phyloP scores from a whole-genome alignment of 2,888 invertebrate genomes.

The Perdita meconis region DNA sequence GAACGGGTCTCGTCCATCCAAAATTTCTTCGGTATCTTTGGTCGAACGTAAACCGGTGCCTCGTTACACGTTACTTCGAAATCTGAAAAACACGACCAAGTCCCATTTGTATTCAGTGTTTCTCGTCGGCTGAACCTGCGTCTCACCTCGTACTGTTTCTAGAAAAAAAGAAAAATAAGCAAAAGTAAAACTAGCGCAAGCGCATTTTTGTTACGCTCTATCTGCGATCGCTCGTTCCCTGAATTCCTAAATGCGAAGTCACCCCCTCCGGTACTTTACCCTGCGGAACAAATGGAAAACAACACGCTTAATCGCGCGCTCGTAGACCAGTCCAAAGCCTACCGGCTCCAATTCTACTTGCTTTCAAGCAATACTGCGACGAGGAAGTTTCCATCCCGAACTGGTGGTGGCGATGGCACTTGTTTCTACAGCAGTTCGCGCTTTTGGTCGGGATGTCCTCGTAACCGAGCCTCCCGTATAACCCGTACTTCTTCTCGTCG shows the following conservation, averaged over 20 bases:
- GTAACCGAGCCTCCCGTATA: slow-evolving; percentile 54
- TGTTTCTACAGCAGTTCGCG: slow-evolving; percentile 27
- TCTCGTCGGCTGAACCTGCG: not conserved
- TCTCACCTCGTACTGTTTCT: slow-evolving; percentile 20
- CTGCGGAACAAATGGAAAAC: slow-evolving; percentile 16
- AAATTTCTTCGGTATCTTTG: slow-evolving; percentile 64
- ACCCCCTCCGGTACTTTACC: slow-evolving; percentile 28
- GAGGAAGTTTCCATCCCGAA: slow-evolving; percentile 8
- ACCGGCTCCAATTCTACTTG: slow-evolving; percentile 38
- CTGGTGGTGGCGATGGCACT: slow-evolving; percentile 30
- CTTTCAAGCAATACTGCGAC: slow-evolving; percentile 50
- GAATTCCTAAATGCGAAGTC: slow-evolving; percentile 8
- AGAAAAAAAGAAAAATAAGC: not conserved
- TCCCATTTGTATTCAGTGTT: not conserved
- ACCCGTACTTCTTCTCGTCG: slow-evolving; percentile 88
- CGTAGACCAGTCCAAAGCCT: not conserved
- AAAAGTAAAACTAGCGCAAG: not conserved
- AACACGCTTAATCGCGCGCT: not conserved
- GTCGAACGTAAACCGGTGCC: slow-evolving; percentile 72
- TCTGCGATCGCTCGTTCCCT: slow-evolving; percentile 5
- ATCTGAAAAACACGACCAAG: slow-evolving; percentile 63
- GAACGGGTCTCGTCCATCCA: slow-evolving; percentile 56
- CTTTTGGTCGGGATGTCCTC: slow-evolving; percentile 25
- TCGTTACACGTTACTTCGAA: slow-evolving; percentile 74
- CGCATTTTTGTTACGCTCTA: not conserved